Base-by-base conservation (phyloP, 2,888 invertebrate species). In the Pterostichus madidus region DNA sequence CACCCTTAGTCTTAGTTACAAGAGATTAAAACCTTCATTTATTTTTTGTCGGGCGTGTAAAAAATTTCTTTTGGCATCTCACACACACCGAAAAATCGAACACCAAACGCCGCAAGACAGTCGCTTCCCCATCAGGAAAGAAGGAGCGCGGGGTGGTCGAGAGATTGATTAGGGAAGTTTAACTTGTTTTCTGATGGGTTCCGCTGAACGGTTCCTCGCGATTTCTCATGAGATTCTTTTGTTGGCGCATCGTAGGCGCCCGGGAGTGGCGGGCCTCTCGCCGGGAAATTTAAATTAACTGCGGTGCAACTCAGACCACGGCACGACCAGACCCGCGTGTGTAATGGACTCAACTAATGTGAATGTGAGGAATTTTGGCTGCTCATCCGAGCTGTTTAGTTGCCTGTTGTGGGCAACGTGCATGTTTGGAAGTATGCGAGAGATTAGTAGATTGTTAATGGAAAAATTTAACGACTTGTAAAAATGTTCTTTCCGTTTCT, bases 21-120 rank as follows among this genome's bases (percentile, higher is more conserved):
- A 78, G 59, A 78, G 61, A 78, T 78, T 78, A 61, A 78, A 78
- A 78, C 78, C 17, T 78, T 39, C 59, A 56, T 78, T 78, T 78
- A 78, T 78, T 78, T 78, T 77, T 77, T 77, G 79, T 15, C 24
- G 5, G 44, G 44, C 24, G 39, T 64, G 44, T 35, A 46, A 79
- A 79, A 79, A 79, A 61, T 78, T 15, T 35, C 35, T 64, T 61
- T 8, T 7, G 31, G 59, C 24, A 10, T 31, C 56, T 56, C 59
- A 59, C 59, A 17, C 59, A 59, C 59, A 11, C 49, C 11, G 13
- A 73, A 32, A 56, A 39, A 39, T 52, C 77, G 52, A 77, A 77
- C 56, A 35, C n/a, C 17, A 11, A 13, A 39, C 56, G 11, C 15
- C 35, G 46, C 44, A 59, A 46, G 15, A 73, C 39, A 46, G 39